phyloP scores from a whole-genome alignment of 37 sponge, comb jelly and placozoan genomes.

The Beroe forskalii region DNA sequence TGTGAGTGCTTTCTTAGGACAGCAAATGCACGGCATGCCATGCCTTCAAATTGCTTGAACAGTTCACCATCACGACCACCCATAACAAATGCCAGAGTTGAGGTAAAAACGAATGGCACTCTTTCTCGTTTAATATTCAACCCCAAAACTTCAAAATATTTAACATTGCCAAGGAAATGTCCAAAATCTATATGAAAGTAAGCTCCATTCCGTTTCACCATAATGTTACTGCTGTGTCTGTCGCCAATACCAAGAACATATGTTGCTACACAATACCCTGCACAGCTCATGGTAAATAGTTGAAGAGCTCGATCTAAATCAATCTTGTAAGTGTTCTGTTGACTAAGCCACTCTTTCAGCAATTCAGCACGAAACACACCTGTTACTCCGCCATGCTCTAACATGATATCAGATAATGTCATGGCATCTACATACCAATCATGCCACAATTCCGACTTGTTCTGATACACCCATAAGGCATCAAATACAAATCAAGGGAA shows the following conservation, averaged over 20 bases:
- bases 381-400: slow-evolving; percentile 64
- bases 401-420: slow-evolving; percentile 53
- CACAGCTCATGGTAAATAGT: slow-evolving; percentile 87
- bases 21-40: slow-evolving; percentile 47
- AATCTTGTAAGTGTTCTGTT: slow-evolving; percentile 74
- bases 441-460: slow-evolving; percentile 77
- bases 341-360: slow-evolving; percentile 82
- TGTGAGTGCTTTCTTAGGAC: slow-evolving; percentile 56
- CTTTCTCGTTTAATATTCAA: slow-evolving; percentile 90
- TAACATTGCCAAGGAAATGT: slow-evolving; percentile 94
- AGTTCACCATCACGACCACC: slow-evolving; percentile 78
- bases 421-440: slow-evolving; percentile 78
- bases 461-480: slow-evolving; percentile 87
- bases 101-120: slow-evolving; percentile 92
- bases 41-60: slow-evolving; percentile 42
- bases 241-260: slow-evolving; percentile 96
- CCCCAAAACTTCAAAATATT: slow-evolving; percentile 76
- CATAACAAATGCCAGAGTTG: slow-evolving; percentile 92
- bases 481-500: slow-evolving; percentile 84
- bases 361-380: slow-evolving; percentile 68
- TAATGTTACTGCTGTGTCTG: slow-evolving; percentile 93
- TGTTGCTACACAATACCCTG: slow-evolving; percentile 96
- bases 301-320: slow-evolving; percentile 71
- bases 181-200: slow-evolving; percentile 99
- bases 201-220: slow-evolving; percentile 88